phyloP scores from a whole-genome alignment of 2,113 vertebrate species.

The Melanotaenia duboulayi region DNA sequence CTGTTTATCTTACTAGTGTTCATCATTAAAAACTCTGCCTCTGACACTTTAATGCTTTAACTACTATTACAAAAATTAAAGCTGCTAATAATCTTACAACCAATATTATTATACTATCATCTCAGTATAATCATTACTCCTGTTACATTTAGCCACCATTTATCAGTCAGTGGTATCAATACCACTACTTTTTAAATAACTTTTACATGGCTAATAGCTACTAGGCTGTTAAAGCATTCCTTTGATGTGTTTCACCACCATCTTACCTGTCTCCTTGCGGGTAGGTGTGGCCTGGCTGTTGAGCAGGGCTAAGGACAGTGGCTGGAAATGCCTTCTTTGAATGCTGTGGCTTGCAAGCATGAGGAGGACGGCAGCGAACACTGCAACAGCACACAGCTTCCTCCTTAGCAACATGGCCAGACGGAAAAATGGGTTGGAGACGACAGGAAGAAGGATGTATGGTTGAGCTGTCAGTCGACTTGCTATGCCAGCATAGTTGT shows the following conservation, averaged over 20 bases:
- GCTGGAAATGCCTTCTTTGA: conserved; percentile 53
- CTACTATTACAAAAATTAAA: no score
- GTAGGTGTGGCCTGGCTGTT: conserved; percentile 14
- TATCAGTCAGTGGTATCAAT: no score
- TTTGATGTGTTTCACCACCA: not conserved
- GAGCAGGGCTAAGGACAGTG: conserved; percentile 6
- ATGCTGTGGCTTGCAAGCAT: conserved; percentile 77
- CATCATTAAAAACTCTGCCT: no score
- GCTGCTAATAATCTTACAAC: no score
- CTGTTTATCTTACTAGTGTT: no score
- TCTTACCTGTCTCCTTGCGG: conserved; percentile 44
- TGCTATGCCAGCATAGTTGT: conserved; percentile 23
- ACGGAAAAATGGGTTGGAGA: not conserved
- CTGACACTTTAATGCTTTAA: no score
- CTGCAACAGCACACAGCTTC: conserved; percentile 67
- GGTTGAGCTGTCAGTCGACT: conserved; percentile 6
- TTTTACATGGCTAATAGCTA: no score
- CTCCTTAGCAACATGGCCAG: conserved; percentile 74
- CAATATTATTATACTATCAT: no score
- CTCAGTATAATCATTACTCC: no score
- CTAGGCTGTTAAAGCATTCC: no score
- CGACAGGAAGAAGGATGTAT: not conserved
- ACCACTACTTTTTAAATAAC: no score
- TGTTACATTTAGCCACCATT: no score
- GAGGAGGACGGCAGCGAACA: conserved; percentile 71